phyloP scores from a whole-genome alignment of 2,113 vertebrate species.

The Sinocyclocheilus grahami region DNA sequence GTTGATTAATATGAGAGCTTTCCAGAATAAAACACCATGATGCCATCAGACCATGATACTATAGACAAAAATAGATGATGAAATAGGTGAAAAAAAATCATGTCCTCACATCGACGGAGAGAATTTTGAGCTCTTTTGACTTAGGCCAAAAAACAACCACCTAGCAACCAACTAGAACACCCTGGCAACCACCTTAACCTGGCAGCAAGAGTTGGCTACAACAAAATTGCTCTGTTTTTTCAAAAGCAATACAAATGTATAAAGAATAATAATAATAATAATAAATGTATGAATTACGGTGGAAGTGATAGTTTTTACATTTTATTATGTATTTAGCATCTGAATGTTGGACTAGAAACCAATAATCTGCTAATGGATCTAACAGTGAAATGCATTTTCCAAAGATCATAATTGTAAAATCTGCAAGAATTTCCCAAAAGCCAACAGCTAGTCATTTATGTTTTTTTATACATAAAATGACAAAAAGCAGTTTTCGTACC shows the following conservation, averaged over 20 bases:
- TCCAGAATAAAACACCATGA: background rate
- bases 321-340: background rate
- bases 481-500: too few species aligned
- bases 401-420: slow-evolving; percentile 63
- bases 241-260: background rate
- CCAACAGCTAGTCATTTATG: background rate
- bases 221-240: background rate
- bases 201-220: background rate
- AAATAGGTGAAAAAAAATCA: background rate
- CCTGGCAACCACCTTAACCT: background rate
- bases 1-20: slow-evolving; percentile 11
- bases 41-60: background rate
- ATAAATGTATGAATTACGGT: background rate
- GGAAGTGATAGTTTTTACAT: background rate
- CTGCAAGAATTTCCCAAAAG: background rate
- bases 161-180: background rate
- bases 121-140: background rate
- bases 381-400: slow-evolving; percentile 35
- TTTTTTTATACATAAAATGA: too few species aligned
- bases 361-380: background rate
- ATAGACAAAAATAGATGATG: background rate
- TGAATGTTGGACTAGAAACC: background rate
- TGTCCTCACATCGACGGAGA: background rate
- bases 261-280: background rate
- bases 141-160: background rate